Percentiles rank a stretch among this genome's conserved stretches.
phyloP scores from a whole-genome alignment of 2,797 vertebrate species.

The Momotus momota region DNA sequence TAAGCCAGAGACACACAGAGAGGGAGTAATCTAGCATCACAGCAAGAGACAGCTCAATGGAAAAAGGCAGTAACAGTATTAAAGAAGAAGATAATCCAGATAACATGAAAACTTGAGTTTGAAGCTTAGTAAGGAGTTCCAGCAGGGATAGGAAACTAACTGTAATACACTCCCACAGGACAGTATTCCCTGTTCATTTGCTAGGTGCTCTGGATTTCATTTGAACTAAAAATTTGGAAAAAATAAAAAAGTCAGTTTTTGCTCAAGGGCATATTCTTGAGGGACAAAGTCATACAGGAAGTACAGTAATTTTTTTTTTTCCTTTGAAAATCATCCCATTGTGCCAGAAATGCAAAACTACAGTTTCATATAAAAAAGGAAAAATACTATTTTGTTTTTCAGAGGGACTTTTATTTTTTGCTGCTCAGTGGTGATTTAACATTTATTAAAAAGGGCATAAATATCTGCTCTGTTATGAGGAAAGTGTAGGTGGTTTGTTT shows the following conservation, averaged over 20 bases:
- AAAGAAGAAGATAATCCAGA: background rate
- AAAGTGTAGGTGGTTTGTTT: background rate
- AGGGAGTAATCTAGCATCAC: background rate
- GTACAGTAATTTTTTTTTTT: background rate
- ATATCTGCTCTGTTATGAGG: background rate
- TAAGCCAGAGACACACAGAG: background rate
- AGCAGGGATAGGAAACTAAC: background rate
- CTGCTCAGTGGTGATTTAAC: background rate
- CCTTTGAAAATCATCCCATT: background rate
- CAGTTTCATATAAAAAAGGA: background rate
- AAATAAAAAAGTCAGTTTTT: background rate
- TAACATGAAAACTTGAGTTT: background rate
- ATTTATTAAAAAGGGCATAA: background rate
- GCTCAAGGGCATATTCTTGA: background rate
- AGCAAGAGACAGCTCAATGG: background rate
- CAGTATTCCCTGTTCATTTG: background rate
- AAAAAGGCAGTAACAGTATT: constrained; percentile 7
- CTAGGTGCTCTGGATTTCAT: constrained; percentile 13
- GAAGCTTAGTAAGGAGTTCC: background rate
- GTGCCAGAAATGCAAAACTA: background rate
- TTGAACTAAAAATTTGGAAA: background rate
- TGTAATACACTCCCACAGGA: background rate
- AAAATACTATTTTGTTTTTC: background rate
- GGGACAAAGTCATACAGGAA: background rate
- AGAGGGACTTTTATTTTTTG: background rate